Percentiles rank a stretch among this genome's conserved stretches.
These are phyloP conservation scores for Typhlichthys subterraneus DNA, from an alignment of 2,797 vertebrate genomes.

Conservation along the genomic window DNA sequence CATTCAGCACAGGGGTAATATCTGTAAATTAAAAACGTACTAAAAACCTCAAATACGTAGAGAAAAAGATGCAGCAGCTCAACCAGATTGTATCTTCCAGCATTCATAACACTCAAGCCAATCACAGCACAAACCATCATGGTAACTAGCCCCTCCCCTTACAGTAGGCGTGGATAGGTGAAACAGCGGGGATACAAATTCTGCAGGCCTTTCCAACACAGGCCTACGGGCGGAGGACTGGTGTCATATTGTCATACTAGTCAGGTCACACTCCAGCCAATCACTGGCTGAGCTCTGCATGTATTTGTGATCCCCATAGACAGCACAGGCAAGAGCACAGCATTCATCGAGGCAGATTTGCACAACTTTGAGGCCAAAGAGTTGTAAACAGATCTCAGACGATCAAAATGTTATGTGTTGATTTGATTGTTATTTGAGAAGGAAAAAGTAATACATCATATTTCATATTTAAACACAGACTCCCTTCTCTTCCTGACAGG, in stretches of 20 bases:
- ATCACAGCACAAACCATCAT: too few species aligned
- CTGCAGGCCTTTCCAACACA: too few species aligned
- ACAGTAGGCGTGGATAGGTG: too few species aligned
- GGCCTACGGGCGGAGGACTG: too few species aligned
- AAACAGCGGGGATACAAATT: too few species aligned
- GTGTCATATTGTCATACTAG: too few species aligned
- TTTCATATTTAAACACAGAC: slow-evolving; percentile 33
- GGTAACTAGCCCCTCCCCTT: too few species aligned
- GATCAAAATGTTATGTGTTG: slow-evolving; percentile 21
- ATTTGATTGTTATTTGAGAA: too few species aligned
- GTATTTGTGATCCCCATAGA: slow-evolving; percentile 15
- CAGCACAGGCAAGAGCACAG: slow-evolving; percentile 37
- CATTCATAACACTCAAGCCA: too few species aligned
- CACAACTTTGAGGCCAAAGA: slow-evolving; percentile 11
- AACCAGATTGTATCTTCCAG: too few species aligned
- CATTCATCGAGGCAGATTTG: slow-evolving; percentile 34
- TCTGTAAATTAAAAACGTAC: slow-evolving; percentile 47
- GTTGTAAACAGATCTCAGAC: slow-evolving; percentile 13
- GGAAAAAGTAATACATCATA: not conserved
- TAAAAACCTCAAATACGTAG: slow-evolving; percentile 27
- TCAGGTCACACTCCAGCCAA: too few species aligned
- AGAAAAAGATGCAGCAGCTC: not conserved
- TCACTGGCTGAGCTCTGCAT: too few species aligned
- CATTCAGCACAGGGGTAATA: slow-evolving; percentile 37
- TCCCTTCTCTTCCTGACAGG: not conserved